A percentile compares a stretch with the other conserved stretches of the same genome.
Conservation (phyloP, 2,113 vertebrate genomes). For the Macaca mulatta region DNA sequence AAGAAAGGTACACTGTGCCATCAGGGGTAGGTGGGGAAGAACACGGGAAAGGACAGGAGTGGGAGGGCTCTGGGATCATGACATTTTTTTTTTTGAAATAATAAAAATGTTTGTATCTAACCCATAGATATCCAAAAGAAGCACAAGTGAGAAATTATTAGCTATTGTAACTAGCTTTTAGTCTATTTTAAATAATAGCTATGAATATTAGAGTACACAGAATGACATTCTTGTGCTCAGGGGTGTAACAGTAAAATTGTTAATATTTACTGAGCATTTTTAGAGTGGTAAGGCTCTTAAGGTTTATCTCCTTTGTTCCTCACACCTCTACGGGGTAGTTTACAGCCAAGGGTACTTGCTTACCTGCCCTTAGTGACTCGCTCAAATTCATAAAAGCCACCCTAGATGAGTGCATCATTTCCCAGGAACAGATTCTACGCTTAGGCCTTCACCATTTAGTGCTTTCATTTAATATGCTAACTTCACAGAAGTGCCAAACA, state of each 20-base stretch:
- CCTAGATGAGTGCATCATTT: fast-evolving
- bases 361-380: background rate
- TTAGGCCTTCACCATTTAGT: fast-evolving
- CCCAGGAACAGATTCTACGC: fast-evolving
- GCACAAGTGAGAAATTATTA: background rate
- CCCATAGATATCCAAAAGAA: background rate
- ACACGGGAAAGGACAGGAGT: fast-evolving
- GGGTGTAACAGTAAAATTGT: background rate
- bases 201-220: background rate
- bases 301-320: too few species aligned
- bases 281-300: fast-evolving
- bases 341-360: fast-evolving
- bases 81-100: background rate
- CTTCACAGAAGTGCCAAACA: background rate
- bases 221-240: background rate
- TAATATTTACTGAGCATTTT: background rate
- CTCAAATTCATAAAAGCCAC: too few species aligned
- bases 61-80: background rate
- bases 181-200: background rate
- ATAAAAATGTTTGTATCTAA: background rate
- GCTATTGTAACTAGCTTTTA: background rate
- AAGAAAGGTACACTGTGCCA: background rate
- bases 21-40: too few species aligned
- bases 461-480: background rate
- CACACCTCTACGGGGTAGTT: fast-evolving